phyloP scores from a whole-genome alignment of 1,140 invertebrate genomes.

The Asobara japonica region DNA sequence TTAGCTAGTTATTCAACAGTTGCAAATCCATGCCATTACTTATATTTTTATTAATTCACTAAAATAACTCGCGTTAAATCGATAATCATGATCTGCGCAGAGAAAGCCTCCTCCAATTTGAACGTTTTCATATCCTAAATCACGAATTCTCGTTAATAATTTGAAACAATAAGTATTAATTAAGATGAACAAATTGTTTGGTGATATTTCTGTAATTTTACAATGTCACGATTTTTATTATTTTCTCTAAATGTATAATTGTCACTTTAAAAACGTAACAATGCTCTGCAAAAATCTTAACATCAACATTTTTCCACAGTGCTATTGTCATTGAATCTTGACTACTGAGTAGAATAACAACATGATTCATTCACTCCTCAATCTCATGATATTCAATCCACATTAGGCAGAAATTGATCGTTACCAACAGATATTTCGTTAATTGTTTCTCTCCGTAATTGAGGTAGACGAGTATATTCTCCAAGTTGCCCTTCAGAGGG shows the following conservation, averaged over 20 bases:
- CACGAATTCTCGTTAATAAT: too few species aligned
- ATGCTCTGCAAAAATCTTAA: not conserved
- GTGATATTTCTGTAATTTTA: too few species aligned
- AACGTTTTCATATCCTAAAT: too few species aligned
- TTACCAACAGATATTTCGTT: slow-evolving; percentile 6
- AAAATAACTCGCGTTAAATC: not conserved
- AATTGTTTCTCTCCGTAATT: slow-evolving; percentile 12
- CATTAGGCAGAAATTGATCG: not conserved
- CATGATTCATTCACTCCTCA: not conserved
- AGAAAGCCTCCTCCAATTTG: not conserved
- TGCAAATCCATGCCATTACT: not conserved
- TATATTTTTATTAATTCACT: not conserved
- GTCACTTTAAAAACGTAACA: not conserved
- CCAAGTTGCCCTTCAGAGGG: slow-evolving; percentile 61
- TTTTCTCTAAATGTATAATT: not conserved
- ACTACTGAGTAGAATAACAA: not conserved
- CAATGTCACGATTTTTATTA: too few species aligned
- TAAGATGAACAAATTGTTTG: too few species aligned
- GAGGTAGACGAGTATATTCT: slow-evolving; percentile 68
- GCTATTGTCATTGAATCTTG: not conserved
- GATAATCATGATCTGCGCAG: not conserved
- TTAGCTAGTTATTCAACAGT: not conserved
- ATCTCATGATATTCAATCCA: not conserved
- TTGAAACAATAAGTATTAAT: too few species aligned
- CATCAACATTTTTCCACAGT: not conserved